These are phyloP conservation scores for Drepanosiphum platanoidis DNA, from an alignment of 2,888 invertebrate genomes.

Conservation along the genomic window DNA sequence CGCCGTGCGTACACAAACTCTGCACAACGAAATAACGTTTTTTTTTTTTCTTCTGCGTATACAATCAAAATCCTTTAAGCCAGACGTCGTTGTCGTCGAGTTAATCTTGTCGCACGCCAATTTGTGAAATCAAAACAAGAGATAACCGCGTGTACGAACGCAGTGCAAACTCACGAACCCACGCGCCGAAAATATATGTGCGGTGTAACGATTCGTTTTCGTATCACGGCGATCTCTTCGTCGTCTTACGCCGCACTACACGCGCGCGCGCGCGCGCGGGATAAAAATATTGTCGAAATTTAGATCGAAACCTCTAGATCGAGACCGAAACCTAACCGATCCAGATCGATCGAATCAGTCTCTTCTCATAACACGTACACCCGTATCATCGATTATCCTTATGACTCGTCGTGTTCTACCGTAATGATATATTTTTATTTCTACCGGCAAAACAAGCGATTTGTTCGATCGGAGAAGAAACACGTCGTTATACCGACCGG, in stretches of 20 bases:
- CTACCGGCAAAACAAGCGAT: too few relatives aligned
- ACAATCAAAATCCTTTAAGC: conserved; percentile 42
- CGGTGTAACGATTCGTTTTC: not conserved
- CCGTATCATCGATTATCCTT: too few relatives aligned
- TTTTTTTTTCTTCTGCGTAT: not conserved
- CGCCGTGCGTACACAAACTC: not conserved
- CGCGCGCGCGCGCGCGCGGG: too few relatives aligned
- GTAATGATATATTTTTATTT: too few relatives aligned
- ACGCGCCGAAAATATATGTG: not conserved
- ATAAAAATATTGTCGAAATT: too few relatives aligned
- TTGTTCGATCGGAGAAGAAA: too few relatives aligned
- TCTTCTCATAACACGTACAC: too few relatives aligned
- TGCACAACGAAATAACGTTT: not conserved
- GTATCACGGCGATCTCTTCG: not conserved
- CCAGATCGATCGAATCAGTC: too few relatives aligned
- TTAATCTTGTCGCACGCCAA: conserved; percentile 40
- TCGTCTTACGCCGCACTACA: not conserved
- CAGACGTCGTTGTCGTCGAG: not conserved
- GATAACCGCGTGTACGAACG: conserved; percentile 29
- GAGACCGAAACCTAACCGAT: too few relatives aligned
- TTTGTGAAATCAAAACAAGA: conserved; percentile 54
- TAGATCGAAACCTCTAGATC: too few relatives aligned
- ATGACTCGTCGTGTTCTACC: too few relatives aligned
- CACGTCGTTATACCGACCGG: too few relatives aligned
- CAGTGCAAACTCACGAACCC: not conserved